Evolutionary conservation across 2,797 vertebrate species (phyloP), one percentile per base, ranked within the genome.

Genomic region (Girardinus metallicus): DNA sequence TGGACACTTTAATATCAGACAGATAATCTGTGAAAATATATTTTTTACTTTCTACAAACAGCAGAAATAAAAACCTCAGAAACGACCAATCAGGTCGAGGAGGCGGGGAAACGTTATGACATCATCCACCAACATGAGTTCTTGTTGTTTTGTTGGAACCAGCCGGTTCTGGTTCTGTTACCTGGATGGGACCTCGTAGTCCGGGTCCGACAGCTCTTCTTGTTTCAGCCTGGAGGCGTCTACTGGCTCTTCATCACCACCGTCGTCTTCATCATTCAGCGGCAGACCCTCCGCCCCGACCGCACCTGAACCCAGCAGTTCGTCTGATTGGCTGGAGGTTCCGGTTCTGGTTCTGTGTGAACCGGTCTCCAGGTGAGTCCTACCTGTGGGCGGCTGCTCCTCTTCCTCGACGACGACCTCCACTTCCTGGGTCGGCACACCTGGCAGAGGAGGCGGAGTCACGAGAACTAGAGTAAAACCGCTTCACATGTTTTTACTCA

Each of bases 181-280:
- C 91, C 91, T 89, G 0, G 79, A 39, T 0, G 78, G 49, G 0
- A 82, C 64, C 15, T 88, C 49, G 43, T 49, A 90, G 43, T 91
- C 88, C 0, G 81, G 85, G 4, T 92, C 85, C 68, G 64, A 79
- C 77, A 51, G 74, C 21, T 83, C 75, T 26, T 80, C 83, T 39
- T 2, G 76, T 29, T 70, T 86, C 71, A 0, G 34, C 41, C 51
- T 73, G 73, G 34, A 75, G 4, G 43, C 3, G 5, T 16, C 21
- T 18, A 1, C 1, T 1, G 16, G 36, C 15, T 29, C 31, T 29
- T 70, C 5, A 12, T 46, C 44, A 10, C 49, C 44, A 4, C 26
- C 60, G 5, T 39, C 60, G 4, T 34, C 34, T 9, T n/a, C n/a
- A 18, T 36, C 26, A 2, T 12, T 41, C 26, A 7, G 49, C 29